Conservation (phyloP, 2,888 invertebrate species). For the Embidobia sp. region DNA sequence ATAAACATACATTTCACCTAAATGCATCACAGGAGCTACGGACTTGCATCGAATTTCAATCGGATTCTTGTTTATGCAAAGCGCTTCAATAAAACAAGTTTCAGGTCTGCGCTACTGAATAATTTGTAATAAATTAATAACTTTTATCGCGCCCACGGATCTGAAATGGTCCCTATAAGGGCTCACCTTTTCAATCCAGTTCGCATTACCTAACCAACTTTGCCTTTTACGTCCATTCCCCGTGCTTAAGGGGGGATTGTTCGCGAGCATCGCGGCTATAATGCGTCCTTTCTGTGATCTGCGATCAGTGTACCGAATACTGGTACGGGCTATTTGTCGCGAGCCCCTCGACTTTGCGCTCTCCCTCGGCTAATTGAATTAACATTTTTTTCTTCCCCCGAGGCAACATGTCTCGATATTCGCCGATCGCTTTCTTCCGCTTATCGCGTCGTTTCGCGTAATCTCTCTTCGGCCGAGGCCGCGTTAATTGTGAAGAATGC, state of each 20-base stretch:
- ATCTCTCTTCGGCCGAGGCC: slow-evolving; percentile 13
- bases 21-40: no score
- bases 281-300: slow-evolving; percentile 69
- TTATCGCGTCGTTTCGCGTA: slow-evolving; percentile 24
- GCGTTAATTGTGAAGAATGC: slow-evolving; percentile 41
- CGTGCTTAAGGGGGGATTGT: slow-evolving; percentile 70
- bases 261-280: slow-evolving; percentile 67
- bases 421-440: neutral
- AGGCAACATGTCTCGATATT: slow-evolving; percentile 20
- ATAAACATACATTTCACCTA: no score
- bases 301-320: slow-evolving; percentile 80
- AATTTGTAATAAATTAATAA: slow-evolving; percentile 49
- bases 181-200: slow-evolving; percentile 65
- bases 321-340: slow-evolving; percentile 52
- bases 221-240: slow-evolving; percentile 74
- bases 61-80: neutral
- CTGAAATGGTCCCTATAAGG: slow-evolving; percentile 61
- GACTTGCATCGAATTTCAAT: no score
- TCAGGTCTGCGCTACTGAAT: slow-evolving; percentile 6
- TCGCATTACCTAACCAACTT: slow-evolving; percentile 74
- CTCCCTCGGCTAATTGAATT: neutral
- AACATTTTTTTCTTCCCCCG: slow-evolving; percentile 8
- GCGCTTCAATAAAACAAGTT: neutral
- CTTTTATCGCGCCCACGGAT: slow-evolving; percentile 27
- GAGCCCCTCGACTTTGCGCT: neutral